phyloP scores from a whole-genome alignment of 2,888 invertebrate genomes.

The Drosophila affinis region DNA sequence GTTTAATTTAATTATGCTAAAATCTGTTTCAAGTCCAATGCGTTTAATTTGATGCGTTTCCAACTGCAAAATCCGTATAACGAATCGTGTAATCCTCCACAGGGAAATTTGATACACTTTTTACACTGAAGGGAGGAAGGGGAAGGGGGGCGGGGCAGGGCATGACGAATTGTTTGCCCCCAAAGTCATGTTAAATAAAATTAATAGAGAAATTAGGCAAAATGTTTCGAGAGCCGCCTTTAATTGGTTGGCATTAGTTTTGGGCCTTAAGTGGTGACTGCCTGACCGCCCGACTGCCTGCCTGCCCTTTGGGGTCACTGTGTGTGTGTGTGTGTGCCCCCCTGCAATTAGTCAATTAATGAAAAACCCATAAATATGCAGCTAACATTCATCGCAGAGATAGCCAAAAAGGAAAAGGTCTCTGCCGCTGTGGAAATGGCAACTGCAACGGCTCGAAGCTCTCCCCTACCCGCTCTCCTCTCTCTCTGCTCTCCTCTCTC shows the following conservation, averaged over 20 bases:
- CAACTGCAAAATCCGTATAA: conserved; percentile 68
- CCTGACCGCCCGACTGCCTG: conserved; percentile 23
- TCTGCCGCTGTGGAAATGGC: conserved; percentile 57
- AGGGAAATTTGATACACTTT: conserved; percentile 63
- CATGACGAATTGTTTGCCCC: conserved; percentile 67
- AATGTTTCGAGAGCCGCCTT: conserved; percentile 30
- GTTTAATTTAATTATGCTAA: conserved; percentile 77
- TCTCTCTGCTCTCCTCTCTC: no score
- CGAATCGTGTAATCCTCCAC: conserved; percentile 58
- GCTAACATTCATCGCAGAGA: conserved; percentile 58
- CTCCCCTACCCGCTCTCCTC: no score
- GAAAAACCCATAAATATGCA: conserved; percentile 72
- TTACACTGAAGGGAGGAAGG: not conserved
- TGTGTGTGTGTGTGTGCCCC: not conserved
- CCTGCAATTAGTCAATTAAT: conserved; percentile 77
- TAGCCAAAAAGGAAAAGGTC: conserved; percentile 53
- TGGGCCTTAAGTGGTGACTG: conserved; percentile 64
- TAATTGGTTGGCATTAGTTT: conserved; percentile 70
- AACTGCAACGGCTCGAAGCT: conserved; percentile 45
- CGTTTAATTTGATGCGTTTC: conserved; percentile 55
- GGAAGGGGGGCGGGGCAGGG: not conserved
- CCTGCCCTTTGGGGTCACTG: not conserved
- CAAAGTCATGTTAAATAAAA: conserved; percentile 66
- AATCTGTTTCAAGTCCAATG: conserved; percentile 63
- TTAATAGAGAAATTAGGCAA: conserved; percentile 78